Base-by-base conservation (phyloP, 1,140 invertebrate species). In the Eumaeus atala region DNA sequence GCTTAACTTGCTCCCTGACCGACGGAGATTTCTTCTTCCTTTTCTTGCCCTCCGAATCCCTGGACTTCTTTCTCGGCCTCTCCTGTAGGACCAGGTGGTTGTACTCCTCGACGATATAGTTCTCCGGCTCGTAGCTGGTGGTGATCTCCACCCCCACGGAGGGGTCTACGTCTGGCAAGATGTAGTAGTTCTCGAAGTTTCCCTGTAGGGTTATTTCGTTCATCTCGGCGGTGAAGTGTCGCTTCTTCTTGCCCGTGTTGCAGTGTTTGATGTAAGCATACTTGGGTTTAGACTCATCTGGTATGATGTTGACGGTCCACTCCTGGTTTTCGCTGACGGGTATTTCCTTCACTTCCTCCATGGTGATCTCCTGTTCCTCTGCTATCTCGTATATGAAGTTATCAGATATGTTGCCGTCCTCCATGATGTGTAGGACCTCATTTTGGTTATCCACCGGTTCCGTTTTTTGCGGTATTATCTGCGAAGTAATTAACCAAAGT, bases 311-410 rank as follows among this genome's bases (percentile, higher is more conserved):
- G 0, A 86, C 78, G 9, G 70, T 81, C 83, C 80, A 86, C 12
- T 81, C 77, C 0, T 64, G 58, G 40, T 72, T 67, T 1, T 70
- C 72, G 0, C 71, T 34, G 0, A 64, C 58, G 0, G 79, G 74
- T 28, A 86, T 82, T 21, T 86, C 83, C 51, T 82, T 84, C 0
- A 86, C 83, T 9, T 86, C 83, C 4, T 86, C 83, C 82, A 85
- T 85, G 0, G 72, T 67, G 12, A 84, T 84, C 53, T 84, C 83
- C 44, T 86, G 83, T 55, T 86, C 83, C 28, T 86, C 80, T 0
- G 83, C 83, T 51, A 86, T 86, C 53, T 86, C 83, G 47, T 83
- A 86, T 7, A 86, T 84, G 52, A 84, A 84, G 56, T 84, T 86
- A 37, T 86, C 78, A 0, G 74, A 48, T 8, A 85, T 74, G 9